phyloP scores from a whole-genome alignment of 92 coral and sea anemone genomes.

The Epizoanthus scotinus region DNA sequence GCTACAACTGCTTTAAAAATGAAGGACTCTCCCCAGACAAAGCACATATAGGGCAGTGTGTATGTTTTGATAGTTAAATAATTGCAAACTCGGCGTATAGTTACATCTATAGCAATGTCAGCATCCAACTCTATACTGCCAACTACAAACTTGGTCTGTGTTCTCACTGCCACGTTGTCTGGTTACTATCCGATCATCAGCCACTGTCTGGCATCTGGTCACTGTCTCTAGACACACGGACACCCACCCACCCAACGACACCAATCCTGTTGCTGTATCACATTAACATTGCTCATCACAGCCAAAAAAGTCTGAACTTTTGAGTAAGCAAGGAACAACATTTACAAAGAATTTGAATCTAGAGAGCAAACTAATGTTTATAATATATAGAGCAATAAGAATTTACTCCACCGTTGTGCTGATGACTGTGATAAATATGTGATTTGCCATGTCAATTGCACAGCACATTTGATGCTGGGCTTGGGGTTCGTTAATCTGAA shows the following conservation, averaged over 20 bases:
- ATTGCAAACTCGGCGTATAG: background rate
- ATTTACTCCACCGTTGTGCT: conserved; percentile 1
- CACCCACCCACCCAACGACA: background rate
- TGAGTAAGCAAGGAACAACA: background rate
- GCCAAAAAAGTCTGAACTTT: background rate
- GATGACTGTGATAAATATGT: conserved; percentile 1
- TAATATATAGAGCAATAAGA: background rate
- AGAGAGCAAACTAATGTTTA: background rate
- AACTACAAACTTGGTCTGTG: background rate
- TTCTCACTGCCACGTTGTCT: background rate
- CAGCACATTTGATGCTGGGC: background rate
- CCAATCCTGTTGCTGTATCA: background rate
- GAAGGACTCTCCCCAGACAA: background rate
- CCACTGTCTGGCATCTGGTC: background rate
- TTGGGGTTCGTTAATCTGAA: conserved; percentile 1
- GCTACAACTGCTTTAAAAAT: no score
- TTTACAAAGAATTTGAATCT: background rate
- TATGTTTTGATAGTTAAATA: background rate
- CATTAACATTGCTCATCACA: background rate
- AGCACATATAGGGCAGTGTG: background rate
- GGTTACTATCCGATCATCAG: background rate
- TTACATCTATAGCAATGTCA: background rate
- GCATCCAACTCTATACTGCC: background rate
- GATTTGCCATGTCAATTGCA: background rate
- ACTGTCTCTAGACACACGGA: background rate